Base-by-base conservation (phyloP, 2,888 invertebrate genomes). In the Osmoderma eremita region DNA sequence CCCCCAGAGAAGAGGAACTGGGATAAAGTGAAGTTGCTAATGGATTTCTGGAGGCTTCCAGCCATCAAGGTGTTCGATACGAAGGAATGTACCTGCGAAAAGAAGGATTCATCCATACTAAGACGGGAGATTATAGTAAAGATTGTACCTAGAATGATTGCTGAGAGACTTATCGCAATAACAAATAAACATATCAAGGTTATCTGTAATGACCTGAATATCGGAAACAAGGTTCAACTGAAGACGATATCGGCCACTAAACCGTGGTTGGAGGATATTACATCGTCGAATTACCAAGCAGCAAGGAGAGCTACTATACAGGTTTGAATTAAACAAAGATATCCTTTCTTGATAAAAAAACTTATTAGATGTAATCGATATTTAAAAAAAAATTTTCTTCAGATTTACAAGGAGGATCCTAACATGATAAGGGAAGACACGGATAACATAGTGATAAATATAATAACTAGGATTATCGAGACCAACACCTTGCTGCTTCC, bases 371-470 rank as follows among this genome's bases (percentile, higher is more conserved):
- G n/a, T n/a, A n/a, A n/a, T n/a, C n/a, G 45, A 24, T 38, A 30
- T 48, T 24, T 18, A 39, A 51, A 17, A 24, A 17, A 10, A 13
- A 20, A 15, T 45, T 56, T 18, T 15, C 51, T 74, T 41, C 70
- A 84, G 83, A 79, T 84, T 41, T 84, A 83, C 69, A 83, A 84
- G 70, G 82, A 82, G 73, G 80, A 81, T 58, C 82, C 83, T 0
- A 83, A 79, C 70, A 77, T 83, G 73, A 83, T 83, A 48, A 78
- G 83, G 15, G 82, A 83, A 70, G 82, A 83, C 65, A 78, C 76
- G 17, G 79, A 78, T 58, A 74, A 81, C 67, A 77, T 78, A 54
- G 77, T 78, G 2, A 73, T 84, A 0, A 78, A 82, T n/a, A 79
- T 82, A 54, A 72, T 84, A 17, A 77, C 80, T 50, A 77, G 78